Evolutionary conservation across 2,797 vertebrate genomes (phyloP).

Genomic region (Dromococcyx pavoninus): DNA sequence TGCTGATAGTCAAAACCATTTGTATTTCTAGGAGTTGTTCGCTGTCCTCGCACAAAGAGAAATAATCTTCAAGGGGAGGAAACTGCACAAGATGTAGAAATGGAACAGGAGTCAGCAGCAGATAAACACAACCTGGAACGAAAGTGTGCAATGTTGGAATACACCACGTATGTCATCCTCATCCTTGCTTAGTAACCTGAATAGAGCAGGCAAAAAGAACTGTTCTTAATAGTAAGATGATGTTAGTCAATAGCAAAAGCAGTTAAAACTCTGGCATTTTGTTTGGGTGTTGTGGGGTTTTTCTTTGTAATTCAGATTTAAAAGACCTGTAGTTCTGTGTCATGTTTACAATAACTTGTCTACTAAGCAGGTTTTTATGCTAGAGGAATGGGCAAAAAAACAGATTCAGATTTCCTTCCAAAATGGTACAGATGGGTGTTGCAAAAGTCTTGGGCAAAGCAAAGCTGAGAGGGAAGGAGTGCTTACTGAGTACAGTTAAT

Average conservation of each 20-base stretch:
- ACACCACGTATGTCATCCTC: slow-evolving; percentile 71
- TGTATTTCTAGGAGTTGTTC: slow-evolving; percentile 81
- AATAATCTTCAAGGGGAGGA: slow-evolving; percentile 22
- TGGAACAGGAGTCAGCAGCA: slow-evolving; percentile 78
- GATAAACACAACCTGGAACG: slow-evolving; percentile 77
- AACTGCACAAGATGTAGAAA: slow-evolving; percentile 55
- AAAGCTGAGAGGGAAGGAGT: background rate
- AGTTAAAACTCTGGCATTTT: background rate
- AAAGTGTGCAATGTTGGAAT: slow-evolving; percentile 73
- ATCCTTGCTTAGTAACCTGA: background rate
- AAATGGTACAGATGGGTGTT: background rate
- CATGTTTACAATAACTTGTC: background rate
- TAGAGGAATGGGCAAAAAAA: background rate
- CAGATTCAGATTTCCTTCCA: background rate
- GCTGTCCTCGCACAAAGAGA: slow-evolving; percentile 72
- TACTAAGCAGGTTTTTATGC: background rate
- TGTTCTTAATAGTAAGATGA: too few relatives aligned
- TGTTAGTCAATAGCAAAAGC: background rate
- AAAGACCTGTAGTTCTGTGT: background rate
- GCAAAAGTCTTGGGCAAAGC: background rate
- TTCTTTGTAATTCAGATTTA: background rate
- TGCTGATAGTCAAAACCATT: background rate
- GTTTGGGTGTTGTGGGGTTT: background rate
- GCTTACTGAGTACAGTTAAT: background rate
- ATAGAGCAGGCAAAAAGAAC: background rate